Base-by-base conservation (phyloP, 2,797 vertebrate genomes). In the Dendrocincla fuliginosa region DNA sequence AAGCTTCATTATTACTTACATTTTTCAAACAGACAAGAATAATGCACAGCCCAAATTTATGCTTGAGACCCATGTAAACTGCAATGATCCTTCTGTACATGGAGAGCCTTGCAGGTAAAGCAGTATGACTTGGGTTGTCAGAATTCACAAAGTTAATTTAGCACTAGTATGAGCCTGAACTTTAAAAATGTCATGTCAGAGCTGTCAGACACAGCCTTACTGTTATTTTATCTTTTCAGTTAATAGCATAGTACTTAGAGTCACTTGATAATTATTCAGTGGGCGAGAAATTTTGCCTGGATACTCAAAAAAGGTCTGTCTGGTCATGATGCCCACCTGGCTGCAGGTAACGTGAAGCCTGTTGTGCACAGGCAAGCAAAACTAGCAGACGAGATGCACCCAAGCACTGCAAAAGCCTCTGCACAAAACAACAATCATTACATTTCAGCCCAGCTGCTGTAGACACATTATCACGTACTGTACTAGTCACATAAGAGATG, bases 71-170 rank as follows among this genome's bases (percentile, higher is more conserved):
- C 10, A 30, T 53, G 30, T 78, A 73, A 90, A n/a, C 33, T 32
- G 6, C 18, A 68, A 1, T 8, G n/a, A 75, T 47, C 55, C 28
- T 68, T 67, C 20, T 37, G 18, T 13, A 64, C 0, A 0, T 2
- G 6, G n/a, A 85, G 20, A 20, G 15, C 15, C 44, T 74, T 41
- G 18, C 32, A 47, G 18, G 17, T 32, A 28, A 82, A 84, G 35
- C 47, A 75, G 32, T 10, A 13, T 4, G 13, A 42, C 46, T 47
- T 47, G 11, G 5, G 16, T 13, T 87, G 44, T 46, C 23, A 89
- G 28, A 67, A 83, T 67, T 74, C 24, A 33, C 20, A 20, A 2
- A 33, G 73, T 55, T 64, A 55, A 42, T 73, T 87, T 69, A 71
- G 6, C 24, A 18, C 39, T 47, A 60, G 25, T 12, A 19, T 3